Evolutionary conservation across 35 echinoderm and acorn worm species (phyloP), one percentile per base, ranked within the genome.

Genomic region (Lytechinus variegatus): DNA sequence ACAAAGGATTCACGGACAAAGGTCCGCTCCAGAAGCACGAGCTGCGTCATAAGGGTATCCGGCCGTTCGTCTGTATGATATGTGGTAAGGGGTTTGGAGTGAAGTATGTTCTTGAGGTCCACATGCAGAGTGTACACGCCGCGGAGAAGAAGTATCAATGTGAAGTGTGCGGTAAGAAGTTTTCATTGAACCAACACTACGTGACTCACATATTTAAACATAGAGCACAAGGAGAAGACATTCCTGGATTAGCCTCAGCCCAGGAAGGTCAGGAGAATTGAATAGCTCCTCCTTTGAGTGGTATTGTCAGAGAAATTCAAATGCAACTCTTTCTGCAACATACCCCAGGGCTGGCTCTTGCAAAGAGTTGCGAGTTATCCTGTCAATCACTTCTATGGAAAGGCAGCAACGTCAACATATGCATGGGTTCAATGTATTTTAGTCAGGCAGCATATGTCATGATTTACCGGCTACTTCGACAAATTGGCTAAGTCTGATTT

Each of bases 11-110:
- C 89, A 56, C 87, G 52, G 89, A 96, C 88, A 91, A 92, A 89
- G 58, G 54, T 33, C 54, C 55, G 27, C 89, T 96, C 9, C 53
- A 33, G 89, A 96, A 92, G 33, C 95, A 96, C 28, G 95, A 96
- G 89, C 87, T 61, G 52, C 95, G 95, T n/a, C 95, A 96, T 51
- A 96, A 89, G 21, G 95, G 95, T 9, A 91, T 92, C 44, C 66
- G 91, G 24, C 95, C 95, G 11, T 96, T 58, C 57, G 91, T 92
- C 21, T 96, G 95, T 89, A 58, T 61, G 27, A 92, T 54, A 10
- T 96, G 95, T 55, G 95, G 88, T 14, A 96, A 92, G 54, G 95
- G 60, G 10, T 96, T 96, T 29, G 66, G 56, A n/a, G 57, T 55
- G 8, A 96, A 91, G 56, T 92, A 89, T 16, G 87, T 57, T 8